Base-by-base conservation (phyloP, 2,797 vertebrate genomes). In the Loriculus beryllinus region DNA sequence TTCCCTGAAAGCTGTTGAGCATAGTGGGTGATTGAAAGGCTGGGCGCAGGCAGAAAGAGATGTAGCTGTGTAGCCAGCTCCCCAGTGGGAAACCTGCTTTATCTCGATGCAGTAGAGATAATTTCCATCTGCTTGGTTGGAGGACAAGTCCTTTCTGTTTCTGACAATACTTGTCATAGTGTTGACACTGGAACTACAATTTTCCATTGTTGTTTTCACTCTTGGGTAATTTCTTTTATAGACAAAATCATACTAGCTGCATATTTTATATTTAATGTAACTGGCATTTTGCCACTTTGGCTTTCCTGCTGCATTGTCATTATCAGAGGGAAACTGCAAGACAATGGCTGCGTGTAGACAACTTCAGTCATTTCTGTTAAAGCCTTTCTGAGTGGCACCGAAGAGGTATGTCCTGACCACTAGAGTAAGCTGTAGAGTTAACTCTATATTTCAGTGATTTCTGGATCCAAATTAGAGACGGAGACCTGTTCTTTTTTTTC, bases 141-240 rank as follows among this genome's bases (percentile, higher is more conserved):
- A 86, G 51, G 60, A 88, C 70, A 82, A 93, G 39, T 26, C 6
- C 39, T 75, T 33, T 67, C 56, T 88, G 7, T 83, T 92, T 93
- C 75, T 92, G 86, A 80, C 88, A 85, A 70, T 33, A 63, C 31
- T 90, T 86, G 64, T 68, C 71, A 62, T 14, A 33, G 12, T 4
- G 5, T 60, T 85, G 48, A 88, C 60, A 57, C 35, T 29, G 60
- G 48, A 88, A 42, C 42, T 60, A 25, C 47, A 49, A 39, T 72
- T 93, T 92, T 86, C 77, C 75, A 15, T 75, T 82, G 56, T 63
- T 83, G 33, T 82, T 82, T 86, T 93, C 60, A 88, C 77, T 78
- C 62, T 68, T 0, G 0, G 43, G 47, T 68, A 87, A 80, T 56
- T 88, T 65, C 15, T 42, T 84, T 90, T 77, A 29, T 57, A 42